A percentile compares a stretch with the other conserved stretches of the same genome.
Evolutionary conservation across 2,113 vertebrate genomes (phyloP).

Genomic region (Scatophagus argus): DNA sequence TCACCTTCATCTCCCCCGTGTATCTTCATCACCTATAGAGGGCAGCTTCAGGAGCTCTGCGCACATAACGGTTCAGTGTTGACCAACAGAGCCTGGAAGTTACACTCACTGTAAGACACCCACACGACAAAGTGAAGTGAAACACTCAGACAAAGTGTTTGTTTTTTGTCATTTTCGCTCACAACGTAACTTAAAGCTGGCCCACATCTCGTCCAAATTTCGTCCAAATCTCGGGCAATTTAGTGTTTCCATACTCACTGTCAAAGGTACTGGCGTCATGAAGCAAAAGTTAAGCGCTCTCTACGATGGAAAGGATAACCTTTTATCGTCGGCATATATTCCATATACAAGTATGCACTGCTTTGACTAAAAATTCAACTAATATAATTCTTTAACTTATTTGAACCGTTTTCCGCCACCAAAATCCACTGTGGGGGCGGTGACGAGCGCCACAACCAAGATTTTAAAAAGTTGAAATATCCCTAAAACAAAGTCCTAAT

Average conservation of each 20-base stretch:
- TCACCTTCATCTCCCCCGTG: neutral
- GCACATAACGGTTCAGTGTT: constrained; percentile 17
- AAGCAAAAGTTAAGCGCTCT: neutral
- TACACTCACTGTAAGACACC: neutral
- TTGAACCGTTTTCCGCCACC: neutral
- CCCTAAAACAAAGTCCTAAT: neutral
- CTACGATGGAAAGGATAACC: accelerated
- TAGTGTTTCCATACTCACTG: neutral
- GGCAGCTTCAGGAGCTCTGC: constrained; percentile 20
- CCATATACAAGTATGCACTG: accelerated
- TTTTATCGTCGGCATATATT: neutral
- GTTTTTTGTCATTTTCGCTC: neutral
- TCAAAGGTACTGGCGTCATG: accelerated
- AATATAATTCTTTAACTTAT: neutral
- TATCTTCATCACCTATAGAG: constrained; percentile 49
- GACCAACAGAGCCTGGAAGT: neutral
- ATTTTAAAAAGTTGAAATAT: constrained; percentile 36
- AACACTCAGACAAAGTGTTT: neutral
- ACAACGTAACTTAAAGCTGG: neutral
- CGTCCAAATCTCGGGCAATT: neutral
- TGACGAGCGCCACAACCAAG: neutral
- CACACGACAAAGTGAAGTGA: neutral
- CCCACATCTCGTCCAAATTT: neutral
- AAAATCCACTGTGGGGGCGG: neutral
- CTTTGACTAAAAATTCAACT: accelerated